phyloP scores from a whole-genome alignment of 2,113 vertebrate species.

The Gallinago jamesoni region DNA sequence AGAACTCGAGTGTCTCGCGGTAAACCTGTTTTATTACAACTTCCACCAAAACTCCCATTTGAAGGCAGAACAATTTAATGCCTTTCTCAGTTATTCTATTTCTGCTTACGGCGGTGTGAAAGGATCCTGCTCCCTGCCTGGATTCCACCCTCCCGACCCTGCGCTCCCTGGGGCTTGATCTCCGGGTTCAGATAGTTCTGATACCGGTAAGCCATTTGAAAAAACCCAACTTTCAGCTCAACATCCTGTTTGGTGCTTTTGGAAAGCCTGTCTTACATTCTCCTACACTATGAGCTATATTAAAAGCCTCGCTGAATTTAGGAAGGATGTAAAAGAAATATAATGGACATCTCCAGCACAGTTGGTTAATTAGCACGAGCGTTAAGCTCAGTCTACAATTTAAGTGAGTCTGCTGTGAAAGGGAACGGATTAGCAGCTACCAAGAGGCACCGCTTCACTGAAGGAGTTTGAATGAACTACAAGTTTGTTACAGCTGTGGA shows the following conservation, averaged over 20 bases:
- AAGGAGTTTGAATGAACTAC: not conserved
- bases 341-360: not conserved
- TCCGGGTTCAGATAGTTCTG: not conserved
- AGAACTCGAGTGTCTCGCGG: not conserved
- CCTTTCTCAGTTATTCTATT: not conserved
- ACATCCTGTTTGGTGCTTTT: not conserved
- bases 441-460: not conserved
- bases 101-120: not conserved
- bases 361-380: not conserved
- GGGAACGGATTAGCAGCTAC: not conserved
- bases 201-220: rapidly evolving
- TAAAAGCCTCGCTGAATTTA: not conserved
- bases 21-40: not conserved
- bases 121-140: not conserved
- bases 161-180: not conserved
- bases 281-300: not conserved
- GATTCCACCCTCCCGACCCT: not conserved
- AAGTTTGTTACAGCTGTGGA: not conserved
- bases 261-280: not conserved
- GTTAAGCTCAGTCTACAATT: not conserved
- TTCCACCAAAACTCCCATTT: not conserved
- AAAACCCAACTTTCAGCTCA: not conserved
- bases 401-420: not conserved
- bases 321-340: not conserved
- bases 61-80: not conserved